Conservation (phyloP, 2,113 vertebrate genomes). For the Scartelaos histophorus region DNA sequence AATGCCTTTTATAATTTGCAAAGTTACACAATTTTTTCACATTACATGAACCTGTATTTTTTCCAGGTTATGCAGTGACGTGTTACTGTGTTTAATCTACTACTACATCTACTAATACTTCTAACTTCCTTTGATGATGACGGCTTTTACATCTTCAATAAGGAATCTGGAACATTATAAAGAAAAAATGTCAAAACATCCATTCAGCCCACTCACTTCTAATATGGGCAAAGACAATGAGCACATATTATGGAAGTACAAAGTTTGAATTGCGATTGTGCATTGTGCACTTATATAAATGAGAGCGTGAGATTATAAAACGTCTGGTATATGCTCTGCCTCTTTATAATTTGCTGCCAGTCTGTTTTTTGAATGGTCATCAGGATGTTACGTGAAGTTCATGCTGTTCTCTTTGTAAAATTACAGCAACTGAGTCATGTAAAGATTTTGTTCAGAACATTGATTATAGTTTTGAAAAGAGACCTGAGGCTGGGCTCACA, state of each 20-base stretch:
- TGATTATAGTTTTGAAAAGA: too few relatives aligned
- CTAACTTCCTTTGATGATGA: not conserved
- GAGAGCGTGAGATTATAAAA: not conserved
- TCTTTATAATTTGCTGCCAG: not conserved
- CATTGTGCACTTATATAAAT: not conserved
- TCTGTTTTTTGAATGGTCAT: not conserved
- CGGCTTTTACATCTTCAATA: not conserved
- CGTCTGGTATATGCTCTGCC: not conserved
- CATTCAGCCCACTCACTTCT: slow-evolving; percentile 2
- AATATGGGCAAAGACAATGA: not conserved
- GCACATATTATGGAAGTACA: not conserved
- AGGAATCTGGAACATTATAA: not conserved
- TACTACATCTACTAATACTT: too few relatives aligned
- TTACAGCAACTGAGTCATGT: not conserved
- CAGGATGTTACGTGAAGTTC: not conserved
- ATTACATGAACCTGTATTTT: too few relatives aligned
- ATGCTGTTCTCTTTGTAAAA: not conserved
- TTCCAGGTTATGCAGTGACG: too few relatives aligned
- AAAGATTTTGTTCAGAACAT: too few relatives aligned
- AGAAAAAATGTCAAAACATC: not conserved
- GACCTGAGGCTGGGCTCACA: too few relatives aligned
- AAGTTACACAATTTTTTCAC: too few relatives aligned
- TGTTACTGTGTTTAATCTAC: too few relatives aligned
- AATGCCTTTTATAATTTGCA: too few relatives aligned
- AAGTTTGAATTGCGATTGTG: not conserved